Evolutionary conservation across 2,888 invertebrate genomes (phyloP), one percentile per base, ranked within the genome.

Genomic region (Siphonodentalium dalli): DNA sequence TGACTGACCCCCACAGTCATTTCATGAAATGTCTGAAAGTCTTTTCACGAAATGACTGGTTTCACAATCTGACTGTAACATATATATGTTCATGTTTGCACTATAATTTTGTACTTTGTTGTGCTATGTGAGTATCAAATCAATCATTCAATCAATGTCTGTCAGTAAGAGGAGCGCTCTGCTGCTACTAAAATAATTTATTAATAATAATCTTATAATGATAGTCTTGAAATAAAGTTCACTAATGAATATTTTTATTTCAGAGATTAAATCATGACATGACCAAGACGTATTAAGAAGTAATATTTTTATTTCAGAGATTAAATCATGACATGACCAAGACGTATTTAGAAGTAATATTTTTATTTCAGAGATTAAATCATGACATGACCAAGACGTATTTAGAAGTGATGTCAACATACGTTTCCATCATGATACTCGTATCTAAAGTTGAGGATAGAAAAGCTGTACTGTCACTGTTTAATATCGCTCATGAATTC

Each of bases 371-470:
- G 92, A 82, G 93, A 0, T 84, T 95, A 28, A 99, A 97, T 83
- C 98, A 91, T 85, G 99, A 99, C 83, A 80, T 99, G 61, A 95
- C 97, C 0, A 93, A 93, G 79, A 90, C 90, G 67, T 99, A 99
- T 82, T 85, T 99, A 65, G 98, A 99, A 80, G 85, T 99, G 52
- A 92, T 98, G 5, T 88, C 90, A 2, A 95, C 92, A 0, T 98
- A 98, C 80, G 90, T 96, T 0, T 90, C 93, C 5, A 84, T 99
- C 29, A 98, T 99, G 97, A 92, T 99, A 58, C 85, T 99, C 13
- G 84, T 99, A n/a, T 97, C 98, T 0, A 86, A 95, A 69, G 97
- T 99, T 0, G 99, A 99, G 82, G 99, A 99, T 80, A 87, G 99
- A 11, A 98, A 98, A 84, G 93, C 95, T 0, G 97, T 98, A 0